These are phyloP conservation scores for Pseudorectes ferrugineus DNA, from an alignment of 2,113 vertebrate genomes.

Conservation along the genomic window DNA sequence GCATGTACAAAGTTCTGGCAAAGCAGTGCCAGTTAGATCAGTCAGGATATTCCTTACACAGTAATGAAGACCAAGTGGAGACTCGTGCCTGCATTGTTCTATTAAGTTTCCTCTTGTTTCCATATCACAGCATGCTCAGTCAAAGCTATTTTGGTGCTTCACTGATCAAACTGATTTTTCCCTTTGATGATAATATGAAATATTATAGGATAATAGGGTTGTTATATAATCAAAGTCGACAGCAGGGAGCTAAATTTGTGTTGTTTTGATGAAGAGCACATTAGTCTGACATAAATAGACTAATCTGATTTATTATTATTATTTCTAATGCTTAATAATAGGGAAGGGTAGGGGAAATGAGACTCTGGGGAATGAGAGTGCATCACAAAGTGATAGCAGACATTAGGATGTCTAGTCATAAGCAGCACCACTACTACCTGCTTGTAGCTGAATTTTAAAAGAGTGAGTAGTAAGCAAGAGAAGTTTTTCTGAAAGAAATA, in stretches of 20 bases:
- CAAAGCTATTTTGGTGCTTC: constrained; percentile 58
- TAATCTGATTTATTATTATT: constrained; percentile 68
- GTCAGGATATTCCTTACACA: neutral
- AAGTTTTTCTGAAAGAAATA: neutral
- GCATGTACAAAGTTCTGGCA: neutral
- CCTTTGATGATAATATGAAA: constrained; percentile 59
- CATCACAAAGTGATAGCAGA: constrained; percentile 27
- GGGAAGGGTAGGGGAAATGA: constrained; percentile 35
- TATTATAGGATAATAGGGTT: constrained; percentile 51
- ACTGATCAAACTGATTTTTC: constrained; percentile 59
- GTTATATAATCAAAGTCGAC: constrained; percentile 61
- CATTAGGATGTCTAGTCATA: neutral
- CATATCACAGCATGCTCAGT: constrained; percentile 36
- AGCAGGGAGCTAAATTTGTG: constrained; percentile 63
- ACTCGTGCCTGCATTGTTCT: neutral
- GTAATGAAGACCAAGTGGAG: neutral
- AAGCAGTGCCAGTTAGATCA: neutral
- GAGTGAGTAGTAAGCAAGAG: accelerated
- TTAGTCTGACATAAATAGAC: constrained; percentile 64
- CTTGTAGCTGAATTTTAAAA: neutral
- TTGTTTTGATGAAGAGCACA: constrained; percentile 62
- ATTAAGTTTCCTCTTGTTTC: constrained; percentile 21
- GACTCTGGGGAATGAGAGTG: constrained; percentile 30
- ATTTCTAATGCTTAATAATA: constrained; percentile 64
- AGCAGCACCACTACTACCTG: neutral